phyloP scores from a whole-genome alignment of 2,113 vertebrate genomes.

The Ameiurus melas region DNA sequence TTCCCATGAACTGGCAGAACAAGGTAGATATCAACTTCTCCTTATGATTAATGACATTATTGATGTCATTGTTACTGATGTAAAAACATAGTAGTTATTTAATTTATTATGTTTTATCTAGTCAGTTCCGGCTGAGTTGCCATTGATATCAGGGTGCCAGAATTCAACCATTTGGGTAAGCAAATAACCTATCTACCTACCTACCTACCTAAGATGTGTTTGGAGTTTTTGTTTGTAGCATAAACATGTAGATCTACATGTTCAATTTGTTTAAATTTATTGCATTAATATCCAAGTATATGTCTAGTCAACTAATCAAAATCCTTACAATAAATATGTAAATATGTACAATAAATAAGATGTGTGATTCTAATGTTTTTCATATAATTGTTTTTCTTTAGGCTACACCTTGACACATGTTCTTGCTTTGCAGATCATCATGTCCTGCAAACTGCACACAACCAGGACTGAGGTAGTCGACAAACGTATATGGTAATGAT shows the following conservation, averaged over 20 bases:
- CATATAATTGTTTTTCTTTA: neutral
- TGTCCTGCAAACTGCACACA: neutral
- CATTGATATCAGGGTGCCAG: too few relatives aligned
- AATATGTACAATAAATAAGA: too few relatives aligned
- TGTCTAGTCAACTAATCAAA: neutral
- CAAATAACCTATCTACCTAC: neutral
- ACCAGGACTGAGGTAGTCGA: too few relatives aligned
- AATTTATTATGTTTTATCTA: too few relatives aligned
- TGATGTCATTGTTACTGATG: neutral
- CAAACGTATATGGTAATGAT: neutral
- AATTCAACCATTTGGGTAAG: neutral
- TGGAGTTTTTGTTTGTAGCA: neutral
- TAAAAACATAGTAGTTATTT: neutral
- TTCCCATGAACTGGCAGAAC: neutral
- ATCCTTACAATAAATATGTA: too few relatives aligned
- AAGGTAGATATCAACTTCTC: neutral
- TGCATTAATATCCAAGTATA: neutral
- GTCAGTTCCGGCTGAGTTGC: neutral
- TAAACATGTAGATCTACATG: neutral
- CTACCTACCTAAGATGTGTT: neutral
- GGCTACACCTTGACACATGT: neutral
- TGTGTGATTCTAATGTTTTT: neutral
- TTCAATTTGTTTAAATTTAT: neutral
- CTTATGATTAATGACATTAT: neutral
- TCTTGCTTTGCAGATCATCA: neutral